Percentiles rank a stretch among this genome's conserved stretches.
Conservation (phyloP, 1,140 invertebrate genomes). For the Drosophila nikananu region DNA sequence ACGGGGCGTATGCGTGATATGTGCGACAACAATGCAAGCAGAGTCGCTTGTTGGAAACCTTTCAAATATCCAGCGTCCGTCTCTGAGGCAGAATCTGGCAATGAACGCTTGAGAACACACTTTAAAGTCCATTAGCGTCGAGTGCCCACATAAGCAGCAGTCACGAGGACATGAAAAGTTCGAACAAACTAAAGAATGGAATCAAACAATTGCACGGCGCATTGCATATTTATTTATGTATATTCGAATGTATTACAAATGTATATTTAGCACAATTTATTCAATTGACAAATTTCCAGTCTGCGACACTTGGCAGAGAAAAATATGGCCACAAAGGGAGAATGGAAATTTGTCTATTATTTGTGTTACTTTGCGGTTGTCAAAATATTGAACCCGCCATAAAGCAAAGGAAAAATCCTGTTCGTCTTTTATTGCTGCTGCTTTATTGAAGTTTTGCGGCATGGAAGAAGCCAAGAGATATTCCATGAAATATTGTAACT, state of each 20-base stretch:
- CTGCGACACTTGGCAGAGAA: conserved; percentile 49
- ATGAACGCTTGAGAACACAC: conserved; percentile 72
- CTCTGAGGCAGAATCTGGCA: conserved; percentile 43
- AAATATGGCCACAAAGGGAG: conserved; percentile 40
- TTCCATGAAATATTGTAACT: conserved; percentile 64
- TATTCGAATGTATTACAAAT: conserved; percentile 28
- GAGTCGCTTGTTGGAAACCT: conserved; percentile 49
- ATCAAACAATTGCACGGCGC: conserved; percentile 46
- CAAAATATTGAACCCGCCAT: conserved; percentile 45
- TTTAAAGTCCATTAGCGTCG: conserved; percentile 82
- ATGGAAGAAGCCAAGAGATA: conserved; percentile 52
- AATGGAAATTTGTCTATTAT: conserved; percentile 40
- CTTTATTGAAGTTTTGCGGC: conserved; percentile 59
- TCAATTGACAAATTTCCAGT: conserved; percentile 52
- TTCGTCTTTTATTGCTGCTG: conserved; percentile 47
- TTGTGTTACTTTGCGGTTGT: conserved; percentile 51
- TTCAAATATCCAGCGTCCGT: conserved; percentile 30
- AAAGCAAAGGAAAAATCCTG: conserved; percentile 46
- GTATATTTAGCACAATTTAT: conserved; percentile 53
- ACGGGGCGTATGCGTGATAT: conserved; percentile 70
- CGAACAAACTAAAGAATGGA: conserved; percentile 14
- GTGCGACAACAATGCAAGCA: conserved; percentile 50
- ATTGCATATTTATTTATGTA: conserved; percentile 52
- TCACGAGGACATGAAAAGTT: conserved; percentile 26
- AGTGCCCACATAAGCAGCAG: conserved; percentile 55